Evolutionary conservation across 2,113 vertebrate genomes (phyloP).

Genomic region (Chinchilla lanigera): DNA sequence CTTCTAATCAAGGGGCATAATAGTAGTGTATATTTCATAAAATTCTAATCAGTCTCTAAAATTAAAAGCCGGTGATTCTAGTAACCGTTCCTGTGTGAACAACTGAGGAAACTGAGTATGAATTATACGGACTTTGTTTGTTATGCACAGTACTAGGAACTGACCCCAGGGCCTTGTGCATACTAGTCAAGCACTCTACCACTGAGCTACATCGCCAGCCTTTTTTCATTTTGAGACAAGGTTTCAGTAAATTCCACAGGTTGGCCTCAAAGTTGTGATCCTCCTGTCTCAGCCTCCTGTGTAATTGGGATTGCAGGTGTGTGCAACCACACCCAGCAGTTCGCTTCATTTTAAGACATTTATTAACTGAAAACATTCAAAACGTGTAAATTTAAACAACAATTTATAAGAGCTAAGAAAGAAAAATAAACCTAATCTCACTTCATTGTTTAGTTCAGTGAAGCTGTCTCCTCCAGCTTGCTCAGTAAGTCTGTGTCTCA

Average conservation of each 20-base stretch:
- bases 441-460: conserved; percentile 29
- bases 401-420: not conserved
- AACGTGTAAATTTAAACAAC: conserved; percentile 5
- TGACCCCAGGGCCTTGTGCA: not conserved
- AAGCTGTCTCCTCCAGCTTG: not conserved
- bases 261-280: not conserved
- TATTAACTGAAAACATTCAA: conserved; percentile 30
- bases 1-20: not conserved
- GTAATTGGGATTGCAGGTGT: not conserved
- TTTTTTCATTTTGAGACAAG: not conserved
- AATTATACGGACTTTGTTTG: not conserved
- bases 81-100: not conserved
- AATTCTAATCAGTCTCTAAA: conserved; percentile 19
- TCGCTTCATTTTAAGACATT: not conserved
- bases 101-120: not conserved
- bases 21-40: not conserved
- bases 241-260: not conserved
- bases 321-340: not conserved
- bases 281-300: not conserved
- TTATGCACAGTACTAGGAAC: not conserved
- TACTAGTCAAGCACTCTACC: not conserved
- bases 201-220: not conserved
- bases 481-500: not conserved
- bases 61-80: not conserved
- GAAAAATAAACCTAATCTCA: not conserved